phyloP scores from a whole-genome alignment of 1,140 invertebrate species.

The Zaprionus gabonicus region DNA sequence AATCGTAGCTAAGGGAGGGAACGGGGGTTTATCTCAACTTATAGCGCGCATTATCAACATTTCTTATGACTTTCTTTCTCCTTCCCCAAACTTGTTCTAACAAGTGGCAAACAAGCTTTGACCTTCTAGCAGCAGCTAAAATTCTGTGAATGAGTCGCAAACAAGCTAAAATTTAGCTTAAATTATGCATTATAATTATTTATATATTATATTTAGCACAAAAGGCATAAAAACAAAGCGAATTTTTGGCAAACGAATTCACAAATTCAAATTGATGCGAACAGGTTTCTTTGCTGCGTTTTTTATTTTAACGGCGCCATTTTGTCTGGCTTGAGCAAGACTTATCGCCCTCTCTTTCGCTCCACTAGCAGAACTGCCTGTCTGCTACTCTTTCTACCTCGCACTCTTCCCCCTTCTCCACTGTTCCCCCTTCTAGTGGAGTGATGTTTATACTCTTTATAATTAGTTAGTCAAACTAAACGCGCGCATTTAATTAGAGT shows the following conservation, averaged over 20 bases:
- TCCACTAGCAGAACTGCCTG: not conserved
- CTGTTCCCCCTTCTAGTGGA: slow-evolving; percentile 20
- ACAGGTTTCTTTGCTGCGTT: slow-evolving; percentile 60
- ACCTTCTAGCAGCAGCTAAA: slow-evolving; percentile 60
- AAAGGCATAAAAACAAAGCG: not conserved
- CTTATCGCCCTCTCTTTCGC: not conserved
- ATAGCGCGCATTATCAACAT: not conserved
- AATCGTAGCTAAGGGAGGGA: not conserved
- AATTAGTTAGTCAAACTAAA: slow-evolving; percentile 66
- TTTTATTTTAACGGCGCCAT: slow-evolving; percentile 49
- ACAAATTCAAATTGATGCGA: slow-evolving; percentile 1
- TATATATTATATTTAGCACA: slow-evolving; percentile 12
- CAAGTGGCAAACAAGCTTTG: not conserved
- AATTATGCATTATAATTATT: slow-evolving; percentile 4
- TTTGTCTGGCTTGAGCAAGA: slow-evolving; percentile 52
- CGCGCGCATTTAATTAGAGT: slow-evolving; percentile 61
- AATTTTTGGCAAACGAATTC: not conserved
- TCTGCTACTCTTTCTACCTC: too few species aligned
- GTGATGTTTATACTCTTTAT: slow-evolving; percentile 61
- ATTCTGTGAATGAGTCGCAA: slow-evolving; percentile 65
- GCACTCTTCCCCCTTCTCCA: not conserved
- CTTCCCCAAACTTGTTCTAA: not conserved
- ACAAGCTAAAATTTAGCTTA: slow-evolving; percentile 47
- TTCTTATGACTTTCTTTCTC: slow-evolving; percentile 33
- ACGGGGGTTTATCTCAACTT: not conserved